A percentile compares a stretch with the other conserved stretches of the same genome.
phyloP scores from a whole-genome alignment of 2,113 vertebrate species.

The Oreamnos americanus region DNA sequence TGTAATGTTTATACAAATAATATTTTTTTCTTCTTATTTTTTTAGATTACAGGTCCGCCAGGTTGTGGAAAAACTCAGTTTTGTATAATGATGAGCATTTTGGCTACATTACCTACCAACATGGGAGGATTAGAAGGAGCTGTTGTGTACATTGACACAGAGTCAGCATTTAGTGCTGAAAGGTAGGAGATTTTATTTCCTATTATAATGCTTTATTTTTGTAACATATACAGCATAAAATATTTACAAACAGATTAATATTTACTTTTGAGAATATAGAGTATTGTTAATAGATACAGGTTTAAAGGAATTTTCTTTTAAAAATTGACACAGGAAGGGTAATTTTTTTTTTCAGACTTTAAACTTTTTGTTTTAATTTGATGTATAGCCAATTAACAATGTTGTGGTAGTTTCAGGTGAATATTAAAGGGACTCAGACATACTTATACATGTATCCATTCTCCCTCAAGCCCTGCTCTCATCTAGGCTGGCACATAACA shows the following conservation, averaged over 20 bases:
- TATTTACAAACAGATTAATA: constrained; percentile 8
- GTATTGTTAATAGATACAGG: not conserved
- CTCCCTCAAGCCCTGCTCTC: not conserved
- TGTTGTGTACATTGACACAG: constrained; percentile 88
- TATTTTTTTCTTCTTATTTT: not conserved
- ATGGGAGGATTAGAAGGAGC: constrained; percentile 86
- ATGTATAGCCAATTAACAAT: not conserved
- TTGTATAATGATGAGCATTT: constrained; percentile 87
- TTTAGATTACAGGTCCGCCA: constrained; percentile 87
- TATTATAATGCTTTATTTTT: constrained; percentile 27
- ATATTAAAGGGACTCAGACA: not conserved
- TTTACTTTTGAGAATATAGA: not conserved
- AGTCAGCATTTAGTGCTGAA: constrained; percentile 89
- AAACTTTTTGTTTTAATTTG: not conserved
- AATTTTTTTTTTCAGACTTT: not conserved
- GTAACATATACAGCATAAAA: not conserved
- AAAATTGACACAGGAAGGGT: not conserved
- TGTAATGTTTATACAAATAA: not conserved
- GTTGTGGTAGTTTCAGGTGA: not conserved
- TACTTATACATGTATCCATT: not conserved
- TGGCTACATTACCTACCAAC: constrained; percentile 84
- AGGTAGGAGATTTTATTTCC: constrained; percentile 78
- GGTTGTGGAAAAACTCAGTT: constrained; percentile 91
- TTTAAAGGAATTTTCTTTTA: constrained; percentile 12
- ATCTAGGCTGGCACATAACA: not conserved